A percentile compares a stretch with the other conserved stretches of the same genome.
These are phyloP conservation scores for Pseudomyrmex sp. DNA, from an alignment of 1,140 invertebrate genomes.

Conservation along the genomic window DNA sequence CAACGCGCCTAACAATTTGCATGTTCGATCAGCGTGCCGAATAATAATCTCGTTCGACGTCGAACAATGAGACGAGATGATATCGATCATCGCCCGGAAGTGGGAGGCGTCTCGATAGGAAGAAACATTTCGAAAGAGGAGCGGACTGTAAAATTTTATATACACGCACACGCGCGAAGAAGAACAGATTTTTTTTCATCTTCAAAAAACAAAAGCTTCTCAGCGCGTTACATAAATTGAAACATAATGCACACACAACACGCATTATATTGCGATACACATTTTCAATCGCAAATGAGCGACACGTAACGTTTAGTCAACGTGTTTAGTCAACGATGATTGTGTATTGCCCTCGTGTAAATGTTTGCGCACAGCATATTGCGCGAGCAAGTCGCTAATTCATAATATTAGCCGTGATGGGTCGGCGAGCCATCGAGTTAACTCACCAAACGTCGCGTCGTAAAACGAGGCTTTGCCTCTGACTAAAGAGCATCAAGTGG, in stretches of 20 bases:
- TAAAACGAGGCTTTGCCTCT: neutral
- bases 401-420: slow-evolving; percentile 50
- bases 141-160: neutral
- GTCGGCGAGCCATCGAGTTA: slow-evolving; percentile 33
- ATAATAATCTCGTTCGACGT: slow-evolving; percentile 33
- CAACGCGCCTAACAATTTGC: slow-evolving; percentile 65
- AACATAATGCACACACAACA: neutral
- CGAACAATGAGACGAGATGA: slow-evolving; percentile 36
- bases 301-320: neutral
- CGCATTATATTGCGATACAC: neutral
- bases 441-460: slow-evolving; percentile 2
- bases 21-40: slow-evolving; percentile 61
- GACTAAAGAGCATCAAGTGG: neutral
- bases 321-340: neutral
- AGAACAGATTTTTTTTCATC: too few relatives aligned
- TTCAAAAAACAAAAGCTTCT: too few relatives aligned
- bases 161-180: too few relatives aligned
- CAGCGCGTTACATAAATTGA: neutral
- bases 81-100: slow-evolving; percentile 30
- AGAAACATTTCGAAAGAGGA: neutral
- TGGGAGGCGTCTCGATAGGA: slow-evolving; percentile 25
- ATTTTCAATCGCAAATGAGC: neutral
- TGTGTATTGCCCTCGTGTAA: slow-evolving; percentile 15
- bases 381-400: slow-evolving; percentile 34
- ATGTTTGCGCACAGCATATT: slow-evolving; percentile 36